These are phyloP conservation scores for Drosophila neotestacea DNA, from an alignment of 2,888 invertebrate species.

Conservation along the genomic window DNA sequence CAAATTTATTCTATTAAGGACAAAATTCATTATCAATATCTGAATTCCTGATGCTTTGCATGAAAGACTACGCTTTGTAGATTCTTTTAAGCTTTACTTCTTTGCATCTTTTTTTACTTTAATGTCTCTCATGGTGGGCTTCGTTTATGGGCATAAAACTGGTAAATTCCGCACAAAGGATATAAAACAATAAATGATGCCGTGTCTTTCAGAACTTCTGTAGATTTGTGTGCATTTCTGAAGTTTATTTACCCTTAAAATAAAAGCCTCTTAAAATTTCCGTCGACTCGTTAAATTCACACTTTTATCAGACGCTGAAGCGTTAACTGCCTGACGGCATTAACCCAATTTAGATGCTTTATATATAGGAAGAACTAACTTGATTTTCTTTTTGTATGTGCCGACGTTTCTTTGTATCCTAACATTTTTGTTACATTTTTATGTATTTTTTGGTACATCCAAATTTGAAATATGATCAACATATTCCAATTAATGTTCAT, in stretches of 20 bases:
- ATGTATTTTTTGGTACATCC: no score
- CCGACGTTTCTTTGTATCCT: not conserved
- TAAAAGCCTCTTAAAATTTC: constrained; percentile 61
- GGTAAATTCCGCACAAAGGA: constrained; percentile 33
- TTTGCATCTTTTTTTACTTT: constrained; percentile 11
- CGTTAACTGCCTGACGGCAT: constrained; percentile 30
- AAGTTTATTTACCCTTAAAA: constrained; percentile 47
- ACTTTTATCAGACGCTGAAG: constrained; percentile 38
- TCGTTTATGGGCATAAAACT: constrained; percentile 50
- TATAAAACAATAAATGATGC: constrained; percentile 44
- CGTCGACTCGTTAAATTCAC: constrained; percentile 67
- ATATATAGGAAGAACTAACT: constrained; percentile 34
- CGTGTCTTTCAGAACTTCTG: constrained; percentile 24
- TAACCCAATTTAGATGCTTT: constrained; percentile 37
- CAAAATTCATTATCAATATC: not conserved
- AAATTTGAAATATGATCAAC: no score
- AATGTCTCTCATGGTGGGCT: constrained; percentile 34
- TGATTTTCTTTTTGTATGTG: not conserved
- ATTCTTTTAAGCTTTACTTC: constrained; percentile 11
- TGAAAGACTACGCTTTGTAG: not conserved
- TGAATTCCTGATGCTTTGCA: not conserved
- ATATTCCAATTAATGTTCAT: no score
- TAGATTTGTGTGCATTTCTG: constrained; percentile 29
- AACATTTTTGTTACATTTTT: no score
- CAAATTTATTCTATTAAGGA: not conserved